Evolutionary conservation across 2,888 invertebrate species (phyloP).

Genomic region (Nesidiocoris tenuis): DNA sequence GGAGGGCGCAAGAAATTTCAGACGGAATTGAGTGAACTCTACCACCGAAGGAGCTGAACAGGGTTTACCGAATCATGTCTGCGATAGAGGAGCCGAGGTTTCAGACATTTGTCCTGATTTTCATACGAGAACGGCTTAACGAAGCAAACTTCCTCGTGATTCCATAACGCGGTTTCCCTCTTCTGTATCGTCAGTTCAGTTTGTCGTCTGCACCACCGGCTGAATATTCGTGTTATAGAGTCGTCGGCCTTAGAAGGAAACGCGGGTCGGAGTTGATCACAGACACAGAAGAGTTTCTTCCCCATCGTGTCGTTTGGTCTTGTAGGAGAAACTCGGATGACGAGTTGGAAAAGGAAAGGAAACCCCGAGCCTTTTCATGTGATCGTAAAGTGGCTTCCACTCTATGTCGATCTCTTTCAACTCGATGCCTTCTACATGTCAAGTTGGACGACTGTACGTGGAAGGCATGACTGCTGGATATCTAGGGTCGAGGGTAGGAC

Average conservation of each 20-base stretch:
- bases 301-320: not conserved
- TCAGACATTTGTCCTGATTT: not conserved
- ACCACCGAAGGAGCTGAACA: too few species aligned
- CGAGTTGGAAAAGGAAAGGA: not conserved
- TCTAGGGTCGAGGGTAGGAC: not conserved
- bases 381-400: not conserved
- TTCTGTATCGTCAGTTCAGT: not conserved
- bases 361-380: not conserved
- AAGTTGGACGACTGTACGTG: not conserved
- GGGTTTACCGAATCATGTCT: not conserved
- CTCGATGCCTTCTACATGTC: not conserved
- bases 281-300: not conserved
- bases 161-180: not conserved
- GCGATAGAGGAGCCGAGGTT: not conserved
- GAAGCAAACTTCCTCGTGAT: not conserved
- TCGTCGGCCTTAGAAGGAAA: not conserved
- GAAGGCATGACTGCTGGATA: not conserved
- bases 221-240: not conserved
- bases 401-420: not conserved
- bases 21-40: not conserved
- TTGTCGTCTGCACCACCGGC: not conserved
- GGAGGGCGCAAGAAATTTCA: not conserved
- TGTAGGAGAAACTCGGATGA: not conserved
- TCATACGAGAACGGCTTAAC: not conserved
- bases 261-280: not conserved